A percentile compares a stretch with the other conserved stretches of the same genome.
These are phyloP conservation scores for Pipistrellus pipistrellus DNA, from an alignment of 2,797 vertebrate genomes.

Conservation along the genomic window DNA sequence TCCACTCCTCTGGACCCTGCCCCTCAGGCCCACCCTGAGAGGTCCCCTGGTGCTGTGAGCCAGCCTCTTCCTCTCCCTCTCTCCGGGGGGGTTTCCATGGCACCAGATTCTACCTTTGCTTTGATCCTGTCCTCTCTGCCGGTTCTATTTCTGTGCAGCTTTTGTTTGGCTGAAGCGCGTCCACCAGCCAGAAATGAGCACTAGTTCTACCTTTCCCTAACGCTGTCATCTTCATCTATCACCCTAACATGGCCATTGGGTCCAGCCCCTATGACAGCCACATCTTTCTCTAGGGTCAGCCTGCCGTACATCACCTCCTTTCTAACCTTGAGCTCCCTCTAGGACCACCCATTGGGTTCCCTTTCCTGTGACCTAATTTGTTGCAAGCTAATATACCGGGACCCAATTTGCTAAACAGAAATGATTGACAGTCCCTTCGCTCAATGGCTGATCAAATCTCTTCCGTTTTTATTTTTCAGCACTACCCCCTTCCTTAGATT, in stretches of 20 bases:
- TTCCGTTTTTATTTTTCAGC: constrained; percentile 21
- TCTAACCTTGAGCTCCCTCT: constrained; percentile 47
- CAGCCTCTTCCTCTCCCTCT: not conserved
- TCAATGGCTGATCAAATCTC: constrained; percentile 20
- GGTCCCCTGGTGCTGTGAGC: not conserved
- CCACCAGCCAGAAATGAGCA: not conserved
- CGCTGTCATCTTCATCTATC: not conserved
- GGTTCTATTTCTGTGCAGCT: not conserved
- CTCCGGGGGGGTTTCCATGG: not conserved
- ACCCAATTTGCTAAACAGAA: constrained; percentile 55
- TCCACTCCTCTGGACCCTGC: not conserved
- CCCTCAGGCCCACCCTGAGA: not conserved
- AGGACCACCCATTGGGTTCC: constrained; percentile 23
- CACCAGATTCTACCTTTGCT: constrained; percentile 22
- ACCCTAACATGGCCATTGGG: not conserved
- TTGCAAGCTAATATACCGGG: constrained; percentile 28
- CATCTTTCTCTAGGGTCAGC: constrained; percentile 33
- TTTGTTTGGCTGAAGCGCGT: not conserved
- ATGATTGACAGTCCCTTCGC: constrained; percentile 35
- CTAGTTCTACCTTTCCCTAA: not conserved
- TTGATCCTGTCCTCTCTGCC: not conserved
- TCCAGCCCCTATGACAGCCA: constrained; percentile 7
- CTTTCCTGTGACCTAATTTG: constrained; percentile 59
- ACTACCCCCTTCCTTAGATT: constrained; percentile 63
- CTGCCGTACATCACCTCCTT: constrained; percentile 45